Percentiles rank a stretch among this genome's conserved stretches.
These are phyloP conservation scores for Adelges cooleyi DNA, from an alignment of 1,140 invertebrate genomes.

Conservation along the genomic window DNA sequence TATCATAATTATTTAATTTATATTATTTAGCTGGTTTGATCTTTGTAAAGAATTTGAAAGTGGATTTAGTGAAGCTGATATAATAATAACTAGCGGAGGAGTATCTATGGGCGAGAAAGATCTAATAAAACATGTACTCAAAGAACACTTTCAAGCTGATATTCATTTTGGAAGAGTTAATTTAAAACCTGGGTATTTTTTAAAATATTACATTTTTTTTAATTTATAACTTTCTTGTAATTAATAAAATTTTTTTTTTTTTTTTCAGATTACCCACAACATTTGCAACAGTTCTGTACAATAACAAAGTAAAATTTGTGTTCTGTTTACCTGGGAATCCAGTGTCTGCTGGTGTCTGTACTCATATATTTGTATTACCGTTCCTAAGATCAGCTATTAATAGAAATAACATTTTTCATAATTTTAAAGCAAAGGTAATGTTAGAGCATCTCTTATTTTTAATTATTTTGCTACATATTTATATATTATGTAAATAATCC, in stretches of 20 bases:
- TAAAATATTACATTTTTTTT: conserved; percentile 6
- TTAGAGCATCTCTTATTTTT: too few relatives aligned
- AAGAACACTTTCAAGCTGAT: conserved; percentile 58
- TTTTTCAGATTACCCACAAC: conserved; percentile 79
- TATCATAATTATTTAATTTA: conserved; percentile 7
- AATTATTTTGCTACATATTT: too few relatives aligned
- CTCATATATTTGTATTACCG: conserved; percentile 72
- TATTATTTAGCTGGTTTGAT: conserved; percentile 43
- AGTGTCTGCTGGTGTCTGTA: conserved; percentile 80
- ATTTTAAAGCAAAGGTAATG: conserved; percentile 39
- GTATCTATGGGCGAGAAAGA: conserved; percentile 97
- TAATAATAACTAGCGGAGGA: conserved; percentile 55
- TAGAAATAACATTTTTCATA: neutral
- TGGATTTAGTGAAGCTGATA: conserved; percentile 29
- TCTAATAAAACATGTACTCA: conserved; percentile 70
- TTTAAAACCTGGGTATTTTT: conserved; percentile 79
- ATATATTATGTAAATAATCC: neutral
- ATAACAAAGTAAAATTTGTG: conserved; percentile 57
- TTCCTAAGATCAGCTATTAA: conserved; percentile 51
- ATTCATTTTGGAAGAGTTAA: conserved; percentile 85
- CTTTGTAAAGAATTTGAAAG: conserved; percentile 46
- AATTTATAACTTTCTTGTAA: neutral
- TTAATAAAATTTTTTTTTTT: conserved; percentile 31
- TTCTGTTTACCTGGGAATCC: conserved; percentile 94
- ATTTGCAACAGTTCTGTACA: conserved; percentile 64